Base-by-base conservation (phyloP, 37 sponge, comb jelly and placozoan species). In the Ianthella basta region DNA sequence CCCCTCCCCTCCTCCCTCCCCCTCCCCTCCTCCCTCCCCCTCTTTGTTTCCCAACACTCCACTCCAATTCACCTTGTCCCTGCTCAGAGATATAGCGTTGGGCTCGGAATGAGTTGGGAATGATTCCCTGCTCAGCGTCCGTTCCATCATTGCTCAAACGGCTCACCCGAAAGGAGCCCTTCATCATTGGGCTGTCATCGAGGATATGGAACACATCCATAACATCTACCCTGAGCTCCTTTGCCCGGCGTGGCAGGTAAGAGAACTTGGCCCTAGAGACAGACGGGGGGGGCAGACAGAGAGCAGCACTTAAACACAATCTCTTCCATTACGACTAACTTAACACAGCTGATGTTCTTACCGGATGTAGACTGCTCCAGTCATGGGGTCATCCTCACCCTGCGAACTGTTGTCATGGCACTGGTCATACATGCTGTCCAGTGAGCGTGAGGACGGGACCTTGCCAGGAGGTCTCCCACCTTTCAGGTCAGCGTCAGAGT, bases 201-300 rank as follows among this genome's bases (percentile, higher is more conserved):
- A 84, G 75, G 37, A 93, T 93, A 78, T 93, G 93, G 72, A 93
- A 93, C 55, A 93, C 88, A 56, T 93, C 73, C 2, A 87, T 88
- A 27, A 70, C 16, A 21, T 89, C 83, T 39, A 93, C 82, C 27
- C 23, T 13, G 32, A 93, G 82, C 57, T 93, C 93, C 65, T 93
- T 87, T 4, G 79, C 53, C 78, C 55, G 80, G 27, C 88, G 87
- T 30, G 93, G 93, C 16, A 93, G 54, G 72, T 93, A 93, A 20
- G 93, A 83, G 81, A 87, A 93, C 57, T 93, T 93, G 14, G 93
- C 93, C 44, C 93, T 84, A 55, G 56, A 79, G n/a, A n/a, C n/a
- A n/a, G n/a, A n/a, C n/a, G n/a, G n/a, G n/a, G n/a, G 27, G 13
- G 3, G 63, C 63, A 61, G 10, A 3, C 63, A 3, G 10, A 14